Percentiles rank a stretch among this genome's conserved stretches.
These are phyloP conservation scores for Apantesis nais DNA, from an alignment of 2,888 invertebrate species.

Conservation along the genomic window DNA sequence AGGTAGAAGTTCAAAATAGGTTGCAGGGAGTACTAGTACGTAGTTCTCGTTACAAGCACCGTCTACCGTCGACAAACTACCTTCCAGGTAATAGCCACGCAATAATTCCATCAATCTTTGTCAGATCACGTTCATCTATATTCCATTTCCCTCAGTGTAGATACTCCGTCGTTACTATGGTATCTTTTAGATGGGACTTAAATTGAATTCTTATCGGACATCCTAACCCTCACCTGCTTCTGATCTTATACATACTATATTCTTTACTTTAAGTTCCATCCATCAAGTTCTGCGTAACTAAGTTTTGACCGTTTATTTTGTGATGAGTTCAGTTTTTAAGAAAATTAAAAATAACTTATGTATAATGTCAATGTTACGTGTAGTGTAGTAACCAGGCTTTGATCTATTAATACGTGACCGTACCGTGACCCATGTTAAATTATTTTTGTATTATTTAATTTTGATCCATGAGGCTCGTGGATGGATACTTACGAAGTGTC, in stretches of 20 bases:
- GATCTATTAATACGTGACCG: neutral
- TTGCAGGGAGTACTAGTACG: neutral
- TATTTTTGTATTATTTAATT: neutral
- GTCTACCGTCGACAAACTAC: neutral
- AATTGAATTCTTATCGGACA: neutral
- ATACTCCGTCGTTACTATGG: neutral
- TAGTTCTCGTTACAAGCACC: neutral
- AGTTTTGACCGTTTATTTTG: neutral
- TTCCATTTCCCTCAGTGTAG: neutral
- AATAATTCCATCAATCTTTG: neutral
- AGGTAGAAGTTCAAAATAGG: too few relatives aligned
- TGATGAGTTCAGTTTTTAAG: neutral
- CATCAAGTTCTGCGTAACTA: neutral
- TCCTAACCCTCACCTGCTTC: neutral
- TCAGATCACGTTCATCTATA: neutral
- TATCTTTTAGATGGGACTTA: neutral
- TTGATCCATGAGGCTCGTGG: neutral
- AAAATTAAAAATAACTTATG: neutral
- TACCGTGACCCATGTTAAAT: neutral
- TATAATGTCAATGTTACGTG: neutral
- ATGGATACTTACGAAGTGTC: neutral
- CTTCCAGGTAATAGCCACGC: neutral
- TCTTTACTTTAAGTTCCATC: constrained; percentile 1
- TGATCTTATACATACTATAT: neutral
- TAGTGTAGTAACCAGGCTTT: neutral